Evolutionary conservation across 2,888 invertebrate genomes (phyloP), one percentile per base, ranked within the genome.

Genomic region (Hermaeophaga mercurialis): DNA sequence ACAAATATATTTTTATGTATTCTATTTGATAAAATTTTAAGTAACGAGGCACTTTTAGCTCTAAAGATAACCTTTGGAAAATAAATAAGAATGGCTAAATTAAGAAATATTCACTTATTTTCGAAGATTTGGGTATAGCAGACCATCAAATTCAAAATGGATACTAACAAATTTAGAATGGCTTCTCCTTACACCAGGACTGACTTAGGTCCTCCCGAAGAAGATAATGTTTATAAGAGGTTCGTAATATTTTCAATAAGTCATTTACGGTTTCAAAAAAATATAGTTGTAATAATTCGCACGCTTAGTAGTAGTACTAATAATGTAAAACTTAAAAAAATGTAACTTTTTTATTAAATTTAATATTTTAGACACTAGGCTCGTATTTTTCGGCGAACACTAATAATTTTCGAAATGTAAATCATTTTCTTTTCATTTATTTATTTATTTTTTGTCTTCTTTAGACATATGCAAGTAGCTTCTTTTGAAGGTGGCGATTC

Each of bases 171-270:
- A 66, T 84, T 80, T 64, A 78, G 77, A 22, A 79, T 78, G 36
- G 72, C 77, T 22, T 82, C 84, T 8, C 82, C 83, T 1, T 84
- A 82, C 65, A 66, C 65, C 1, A 67, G 61, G 33, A 59, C 75
- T 0, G 63, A 5, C 60, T 66, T 0, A 5, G 60, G 66, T 0
- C 74, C 80, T 38, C 80, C 82, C 0, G 61, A 66, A 22, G 78
- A 80, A 38, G 83, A 84, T 68, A 80, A 78, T 62, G 61, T 77
- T 2, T 78, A 81, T 58, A 75, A 76, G n/a, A 73, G 79, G 83
- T 83, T 70, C 78, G 78, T 52, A 34, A 9, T 49, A 12, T 36
- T 17, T 15, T 71, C 11, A 22, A 26, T 8, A 22, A 43, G 15
- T 4, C 24, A 24, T 6, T 6, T 8, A 24, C 8, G 8, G 24